phyloP scores from a whole-genome alignment of 1,140 invertebrate species.

The Drosophila parabipectinata region DNA sequence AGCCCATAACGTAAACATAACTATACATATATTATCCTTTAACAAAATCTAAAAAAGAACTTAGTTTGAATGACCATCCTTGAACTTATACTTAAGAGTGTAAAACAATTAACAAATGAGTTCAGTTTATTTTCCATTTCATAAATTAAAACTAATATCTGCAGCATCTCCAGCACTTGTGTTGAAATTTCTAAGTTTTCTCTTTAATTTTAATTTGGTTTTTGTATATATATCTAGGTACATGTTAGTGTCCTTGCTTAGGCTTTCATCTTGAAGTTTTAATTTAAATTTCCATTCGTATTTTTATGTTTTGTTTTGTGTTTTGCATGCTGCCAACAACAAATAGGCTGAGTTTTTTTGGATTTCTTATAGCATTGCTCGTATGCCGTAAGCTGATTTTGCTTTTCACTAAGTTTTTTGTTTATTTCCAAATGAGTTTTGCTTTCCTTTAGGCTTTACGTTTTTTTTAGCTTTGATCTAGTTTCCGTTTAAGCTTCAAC shows the following conservation, averaged over 20 bases:
- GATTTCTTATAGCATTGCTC: conserved; percentile 49
- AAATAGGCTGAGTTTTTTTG: conserved; percentile 62
- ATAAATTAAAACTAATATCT: conserved; percentile 63
- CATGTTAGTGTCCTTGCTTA: conserved; percentile 81
- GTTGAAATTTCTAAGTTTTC: conserved; percentile 56
- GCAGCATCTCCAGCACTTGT: conserved; percentile 74
- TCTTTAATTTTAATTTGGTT: conserved; percentile 39
- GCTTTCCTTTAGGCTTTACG: conserved; percentile 34
- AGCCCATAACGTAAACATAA: conserved; percentile 35
- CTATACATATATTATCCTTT: not conserved
- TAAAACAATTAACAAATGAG: conserved; percentile 49
- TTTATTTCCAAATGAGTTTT: conserved; percentile 27
- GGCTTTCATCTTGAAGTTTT: conserved; percentile 62
- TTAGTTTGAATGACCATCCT: conserved; percentile 16
- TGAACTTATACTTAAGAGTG: conserved; percentile 40
- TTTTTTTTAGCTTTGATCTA: conserved; percentile 50
- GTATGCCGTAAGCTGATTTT: conserved; percentile 54
- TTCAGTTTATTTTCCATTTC: conserved; percentile 14
- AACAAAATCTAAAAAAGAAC: conserved; percentile 44
- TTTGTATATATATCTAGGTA: conserved; percentile 81
- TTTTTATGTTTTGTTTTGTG: conserved; percentile 25
- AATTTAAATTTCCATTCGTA: conserved; percentile 52
- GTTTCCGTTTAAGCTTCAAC: conserved; percentile 42
- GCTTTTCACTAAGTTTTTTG: conserved; percentile 32
- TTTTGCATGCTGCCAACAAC: conserved; percentile 66